Conservation (phyloP, 2,113 vertebrate species). For the Indri indri region DNA sequence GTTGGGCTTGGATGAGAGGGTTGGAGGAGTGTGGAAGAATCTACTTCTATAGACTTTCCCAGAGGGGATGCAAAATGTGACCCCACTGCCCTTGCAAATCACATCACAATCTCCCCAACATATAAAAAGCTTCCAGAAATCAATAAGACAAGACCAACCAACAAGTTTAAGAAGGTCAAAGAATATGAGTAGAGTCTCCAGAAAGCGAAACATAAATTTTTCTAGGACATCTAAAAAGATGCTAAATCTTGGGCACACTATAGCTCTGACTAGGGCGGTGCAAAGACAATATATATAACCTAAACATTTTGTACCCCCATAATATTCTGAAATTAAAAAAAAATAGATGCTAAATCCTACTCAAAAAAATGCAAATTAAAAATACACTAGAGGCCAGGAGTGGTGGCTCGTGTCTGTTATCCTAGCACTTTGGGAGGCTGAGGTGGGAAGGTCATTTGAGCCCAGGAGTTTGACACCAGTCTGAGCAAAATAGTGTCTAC, state of each 20-base stretch:
- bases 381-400: background rate
- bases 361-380: slow-evolving; percentile 34
- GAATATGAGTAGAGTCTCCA: background rate
- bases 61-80: background rate
- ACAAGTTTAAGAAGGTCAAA: background rate
- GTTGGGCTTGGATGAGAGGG: background rate
- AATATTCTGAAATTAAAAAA: too few relatives aligned
- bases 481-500: background rate
- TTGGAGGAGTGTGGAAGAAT: background rate
- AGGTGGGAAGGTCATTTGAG: background rate
- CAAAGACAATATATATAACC: too few relatives aligned
- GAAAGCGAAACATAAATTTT: slow-evolving; percentile 7
- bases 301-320: too few relatives aligned
- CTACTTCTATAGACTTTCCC: background rate
- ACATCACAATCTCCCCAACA: background rate
- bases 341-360: background rate
- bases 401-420: too few relatives aligned
- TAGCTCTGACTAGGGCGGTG: too few relatives aligned
- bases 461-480: background rate
- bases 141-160: background rate
- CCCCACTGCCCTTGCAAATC: background rate
- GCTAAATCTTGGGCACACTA: background rate
- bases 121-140: slow-evolving; percentile 24
- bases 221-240: background rate
- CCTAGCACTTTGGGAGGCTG: background rate